Percentiles rank a stretch among this genome's conserved stretches.
Conservation (phyloP, 1,140 invertebrate genomes). For the Mizuhopecten yessoensis region DNA sequence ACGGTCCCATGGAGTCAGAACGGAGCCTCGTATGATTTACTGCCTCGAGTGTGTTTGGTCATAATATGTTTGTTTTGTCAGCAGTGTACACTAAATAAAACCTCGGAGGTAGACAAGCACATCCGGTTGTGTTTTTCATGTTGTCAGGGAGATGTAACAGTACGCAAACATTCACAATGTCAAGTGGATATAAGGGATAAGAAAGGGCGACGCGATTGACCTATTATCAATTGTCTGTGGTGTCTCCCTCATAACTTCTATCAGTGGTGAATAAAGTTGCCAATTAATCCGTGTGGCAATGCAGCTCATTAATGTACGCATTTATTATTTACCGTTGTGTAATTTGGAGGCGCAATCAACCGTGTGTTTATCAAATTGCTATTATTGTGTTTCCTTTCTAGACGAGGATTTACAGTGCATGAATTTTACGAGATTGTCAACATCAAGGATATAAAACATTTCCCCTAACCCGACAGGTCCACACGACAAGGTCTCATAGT, state of each 20-base stretch:
- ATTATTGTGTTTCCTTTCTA: too few species aligned
- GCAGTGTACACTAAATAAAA: background rate
- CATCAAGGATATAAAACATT: too few species aligned
- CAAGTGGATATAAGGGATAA: too few species aligned
- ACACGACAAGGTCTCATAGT: too few species aligned
- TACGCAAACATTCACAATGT: background rate
- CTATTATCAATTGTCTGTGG: too few species aligned
- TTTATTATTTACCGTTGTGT: background rate
- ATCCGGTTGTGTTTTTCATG: conserved; percentile 11
- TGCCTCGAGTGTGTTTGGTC: background rate
- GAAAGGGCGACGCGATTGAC: too few species aligned
- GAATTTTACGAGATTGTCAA: too few species aligned
- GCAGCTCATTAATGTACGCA: background rate
- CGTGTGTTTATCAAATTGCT: too few species aligned
- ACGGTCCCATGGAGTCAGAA: background rate
- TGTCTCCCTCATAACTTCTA: too few species aligned
- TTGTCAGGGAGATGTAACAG: background rate
- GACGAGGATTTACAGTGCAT: too few species aligned
- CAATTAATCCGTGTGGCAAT: background rate
- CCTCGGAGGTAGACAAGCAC: background rate
- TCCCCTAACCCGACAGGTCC: too few species aligned
- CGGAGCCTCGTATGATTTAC: background rate
- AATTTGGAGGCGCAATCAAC: background rate
- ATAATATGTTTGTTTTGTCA: background rate
- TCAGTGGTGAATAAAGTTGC: too few species aligned